These are phyloP conservation scores for Oryzias javanicus DNA, from an alignment of 2,113 vertebrate genomes.

Conservation along the genomic window DNA sequence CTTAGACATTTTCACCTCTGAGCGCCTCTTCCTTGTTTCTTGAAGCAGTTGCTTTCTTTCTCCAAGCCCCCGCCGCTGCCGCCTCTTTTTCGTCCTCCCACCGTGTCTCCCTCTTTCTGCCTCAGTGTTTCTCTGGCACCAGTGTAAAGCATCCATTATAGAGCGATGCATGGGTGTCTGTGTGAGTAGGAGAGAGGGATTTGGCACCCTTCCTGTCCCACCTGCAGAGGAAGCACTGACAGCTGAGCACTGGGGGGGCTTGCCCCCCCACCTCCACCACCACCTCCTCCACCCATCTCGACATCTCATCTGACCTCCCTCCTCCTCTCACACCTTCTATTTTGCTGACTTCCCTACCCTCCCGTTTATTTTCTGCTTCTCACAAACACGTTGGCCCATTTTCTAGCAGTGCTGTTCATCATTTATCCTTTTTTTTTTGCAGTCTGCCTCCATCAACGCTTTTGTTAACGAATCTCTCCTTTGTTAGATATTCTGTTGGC, in stretches of 20 bases:
- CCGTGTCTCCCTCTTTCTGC: constrained; percentile 57
- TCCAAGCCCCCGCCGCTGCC: constrained; percentile 37
- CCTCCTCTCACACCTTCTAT: constrained; percentile 66
- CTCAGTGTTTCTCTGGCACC: constrained; percentile 67
- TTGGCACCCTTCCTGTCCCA: constrained; percentile 78
- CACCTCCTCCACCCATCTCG: constrained; percentile 59
- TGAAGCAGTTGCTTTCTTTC: constrained; percentile 61
- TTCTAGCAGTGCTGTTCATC: constrained; percentile 45
- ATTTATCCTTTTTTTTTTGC: constrained; percentile 28
- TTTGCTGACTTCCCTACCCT: constrained; percentile 29
- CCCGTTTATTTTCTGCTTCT: constrained; percentile 50
- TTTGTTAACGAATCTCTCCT: constrained; percentile 12
- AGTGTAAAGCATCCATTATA: constrained; percentile 82
- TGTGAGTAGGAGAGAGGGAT: constrained; percentile 75
- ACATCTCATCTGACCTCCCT: constrained; percentile 67
- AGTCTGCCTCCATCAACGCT: constrained; percentile 16
- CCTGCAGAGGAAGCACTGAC: constrained; percentile 84
- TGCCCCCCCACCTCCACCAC: constrained; percentile 52
- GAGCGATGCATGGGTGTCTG: constrained; percentile 78
- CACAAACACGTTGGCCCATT: constrained; percentile 59
- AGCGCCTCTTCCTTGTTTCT: constrained; percentile 43
- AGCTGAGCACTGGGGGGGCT: constrained; percentile 75
- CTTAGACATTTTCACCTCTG: constrained; percentile 34
- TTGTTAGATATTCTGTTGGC: background rate
- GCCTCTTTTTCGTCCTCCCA: constrained; percentile 57